Conservation (phyloP, 2,113 vertebrate species). For the Anhinga anhinga region DNA sequence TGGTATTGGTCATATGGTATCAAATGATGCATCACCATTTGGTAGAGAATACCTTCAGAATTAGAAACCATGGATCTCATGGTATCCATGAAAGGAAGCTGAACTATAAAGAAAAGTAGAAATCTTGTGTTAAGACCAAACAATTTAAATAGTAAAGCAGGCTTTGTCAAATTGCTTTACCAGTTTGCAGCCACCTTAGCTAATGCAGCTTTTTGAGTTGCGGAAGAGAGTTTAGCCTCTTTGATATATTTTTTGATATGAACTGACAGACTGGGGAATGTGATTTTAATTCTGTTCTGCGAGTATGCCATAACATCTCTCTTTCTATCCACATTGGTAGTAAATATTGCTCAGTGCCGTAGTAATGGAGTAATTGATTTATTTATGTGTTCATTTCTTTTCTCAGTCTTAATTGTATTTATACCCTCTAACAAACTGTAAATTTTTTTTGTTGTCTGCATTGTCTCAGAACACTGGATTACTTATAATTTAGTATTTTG, state of each 20-base stretch:
- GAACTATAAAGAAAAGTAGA: not conserved
- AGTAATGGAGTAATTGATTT: not conserved
- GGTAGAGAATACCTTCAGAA: not conserved
- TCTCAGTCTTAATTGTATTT: constrained; percentile 9
- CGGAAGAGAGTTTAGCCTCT: not conserved
- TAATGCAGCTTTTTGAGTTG: not conserved
- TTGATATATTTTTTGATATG: not conserved
- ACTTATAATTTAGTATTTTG: constrained; percentile 31
- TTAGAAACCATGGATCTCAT: not conserved
- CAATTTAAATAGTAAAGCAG: not conserved
- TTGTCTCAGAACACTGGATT: not conserved
- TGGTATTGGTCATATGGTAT: not conserved
- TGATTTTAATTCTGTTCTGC: not conserved
- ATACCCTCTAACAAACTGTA: not conserved
- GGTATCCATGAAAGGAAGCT: not conserved
- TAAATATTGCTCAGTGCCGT: not conserved
- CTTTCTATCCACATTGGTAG: not conserved
- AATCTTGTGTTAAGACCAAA: not conserved
- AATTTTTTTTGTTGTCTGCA: not conserved
- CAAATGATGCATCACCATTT: not conserved
- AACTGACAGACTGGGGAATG: not conserved
- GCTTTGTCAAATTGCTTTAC: not conserved
- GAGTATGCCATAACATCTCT: not conserved
- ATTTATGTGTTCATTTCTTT: not conserved
- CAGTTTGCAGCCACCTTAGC: not conserved